Evolutionary conservation across 1,140 invertebrate genomes (phyloP), one percentile per base, ranked within the genome.

Genomic region (Schlechtendalia chinensis): DNA sequence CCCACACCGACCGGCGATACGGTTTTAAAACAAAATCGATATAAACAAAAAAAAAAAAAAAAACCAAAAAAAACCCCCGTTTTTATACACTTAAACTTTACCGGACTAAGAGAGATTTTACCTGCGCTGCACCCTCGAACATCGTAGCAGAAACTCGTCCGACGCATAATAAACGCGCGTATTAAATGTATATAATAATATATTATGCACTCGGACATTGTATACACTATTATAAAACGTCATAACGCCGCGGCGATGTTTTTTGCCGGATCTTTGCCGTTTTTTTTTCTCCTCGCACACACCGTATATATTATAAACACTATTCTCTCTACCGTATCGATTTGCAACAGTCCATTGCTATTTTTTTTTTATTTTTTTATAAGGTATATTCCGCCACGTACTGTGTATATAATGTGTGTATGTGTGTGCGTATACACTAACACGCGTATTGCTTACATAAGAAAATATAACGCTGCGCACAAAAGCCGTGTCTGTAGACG

Each of bases 21-120:
- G n/a, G 22, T 69, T 69, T 69, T 69, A 47, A 69, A 69, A 50
- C 45, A 50, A 69, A 69, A 69, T 69, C 67, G 67, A 47, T 69
- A 69, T 14, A 14, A n/a, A 47, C 22, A 16, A 22, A 69, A 47
- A 63, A 63, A 19, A 63, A 63, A 59, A 58, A 58, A 0, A 45
- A 45, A 45, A 22, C 22, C 11, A 39, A 39, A 39, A 8, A 39
- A 39, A 39, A 39, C 32, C 3, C n/a, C n/a, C n/a, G n/a, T 69
- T 22, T 45, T 22, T 22, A 24, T 24, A 19, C 22, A 50, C 17
- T 69, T 47, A 1, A 47, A 47, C 67, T 24, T 17, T 69, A 22
- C 39, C 14, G n/a, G 32, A 67, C 65, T 22, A 10, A 8, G 1
- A 27, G 29, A 32, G 8, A 6, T 63, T 17, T 63, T 63, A 32